phyloP scores from a whole-genome alignment of 1,140 invertebrate species.

The Drosophila seguyi region DNA sequence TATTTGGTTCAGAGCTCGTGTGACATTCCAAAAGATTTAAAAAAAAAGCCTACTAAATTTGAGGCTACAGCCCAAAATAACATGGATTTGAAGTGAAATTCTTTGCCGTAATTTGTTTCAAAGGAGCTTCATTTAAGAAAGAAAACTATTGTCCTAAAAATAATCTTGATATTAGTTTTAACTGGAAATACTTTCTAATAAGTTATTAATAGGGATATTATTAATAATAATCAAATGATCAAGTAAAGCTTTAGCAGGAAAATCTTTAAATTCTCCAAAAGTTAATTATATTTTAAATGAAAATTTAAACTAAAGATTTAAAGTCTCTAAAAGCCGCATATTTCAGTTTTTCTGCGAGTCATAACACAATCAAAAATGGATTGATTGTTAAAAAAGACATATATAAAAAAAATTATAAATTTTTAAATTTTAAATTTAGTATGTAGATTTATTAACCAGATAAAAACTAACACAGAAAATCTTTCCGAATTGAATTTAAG shows the following conservation, averaged over 20 bases:
- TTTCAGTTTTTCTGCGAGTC: no score
- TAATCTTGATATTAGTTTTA: no score
- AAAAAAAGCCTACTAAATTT: background rate
- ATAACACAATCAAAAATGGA: background rate
- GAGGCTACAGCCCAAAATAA: no score
- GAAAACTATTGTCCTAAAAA: no score
- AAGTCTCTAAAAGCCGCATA: background rate
- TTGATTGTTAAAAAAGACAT: background rate
- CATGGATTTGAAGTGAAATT: no score
- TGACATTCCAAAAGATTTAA: background rate
- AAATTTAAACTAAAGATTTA: no score
- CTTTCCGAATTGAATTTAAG: background rate
- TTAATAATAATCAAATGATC: background rate
- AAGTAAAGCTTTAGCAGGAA: background rate
- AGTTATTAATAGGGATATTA: background rate
- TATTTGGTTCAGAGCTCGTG: no score
- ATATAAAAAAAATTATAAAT: background rate
- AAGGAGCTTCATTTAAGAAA: no score
- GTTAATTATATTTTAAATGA: no score
- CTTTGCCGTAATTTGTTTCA: background rate
- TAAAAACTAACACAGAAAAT: background rate
- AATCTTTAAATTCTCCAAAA: no score
- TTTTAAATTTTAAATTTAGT: background rate
- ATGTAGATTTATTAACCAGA: background rate
- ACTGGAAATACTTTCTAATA: no score